phyloP scores from a whole-genome alignment of 1,140 invertebrate genomes.

The Cecropterus lyciades region DNA sequence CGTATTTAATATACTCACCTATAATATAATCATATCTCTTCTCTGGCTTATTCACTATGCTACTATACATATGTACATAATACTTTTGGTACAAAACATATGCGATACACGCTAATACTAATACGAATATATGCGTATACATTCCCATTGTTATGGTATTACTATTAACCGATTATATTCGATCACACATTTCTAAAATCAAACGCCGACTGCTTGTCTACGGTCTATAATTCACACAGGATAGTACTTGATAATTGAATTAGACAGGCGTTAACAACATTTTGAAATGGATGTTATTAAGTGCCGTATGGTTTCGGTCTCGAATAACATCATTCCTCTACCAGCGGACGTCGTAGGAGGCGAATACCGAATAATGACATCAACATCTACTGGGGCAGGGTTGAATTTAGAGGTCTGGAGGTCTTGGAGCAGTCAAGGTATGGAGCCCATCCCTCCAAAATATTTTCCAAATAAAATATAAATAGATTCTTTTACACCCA shows the following conservation, averaged over 20 bases:
- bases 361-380: too few relatives aligned
- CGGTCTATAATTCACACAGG: constrained; percentile 42
- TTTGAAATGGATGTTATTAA: constrained; percentile 35
- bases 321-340: too few relatives aligned
- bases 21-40: constrained; percentile 80
- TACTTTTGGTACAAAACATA: constrained; percentile 70
- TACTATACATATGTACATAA: constrained; percentile 53
- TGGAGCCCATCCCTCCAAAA: too few relatives aligned
- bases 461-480: too few relatives aligned
- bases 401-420: too few relatives aligned
- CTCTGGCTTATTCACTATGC: constrained; percentile 61
- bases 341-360: too few relatives aligned
- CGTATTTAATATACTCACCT: constrained; percentile 55
- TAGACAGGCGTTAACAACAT: constrained; percentile 58
- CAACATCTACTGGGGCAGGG: too few relatives aligned
- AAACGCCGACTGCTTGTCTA: constrained; percentile 35
- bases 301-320: too few relatives aligned
- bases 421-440: too few relatives aligned
- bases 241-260: constrained; percentile 66
- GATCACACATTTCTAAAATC: constrained; percentile 22
- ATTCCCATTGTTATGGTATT: constrained; percentile 52
- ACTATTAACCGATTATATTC: too few relatives aligned
- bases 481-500: too few relatives aligned
- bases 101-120: constrained; percentile 56
- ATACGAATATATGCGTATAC: constrained; percentile 57